Percentiles rank a stretch among this genome's conserved stretches.
Evolutionary conservation across 2,113 vertebrate genomes (phyloP).

Genomic region (Cynocephalus volans): DNA sequence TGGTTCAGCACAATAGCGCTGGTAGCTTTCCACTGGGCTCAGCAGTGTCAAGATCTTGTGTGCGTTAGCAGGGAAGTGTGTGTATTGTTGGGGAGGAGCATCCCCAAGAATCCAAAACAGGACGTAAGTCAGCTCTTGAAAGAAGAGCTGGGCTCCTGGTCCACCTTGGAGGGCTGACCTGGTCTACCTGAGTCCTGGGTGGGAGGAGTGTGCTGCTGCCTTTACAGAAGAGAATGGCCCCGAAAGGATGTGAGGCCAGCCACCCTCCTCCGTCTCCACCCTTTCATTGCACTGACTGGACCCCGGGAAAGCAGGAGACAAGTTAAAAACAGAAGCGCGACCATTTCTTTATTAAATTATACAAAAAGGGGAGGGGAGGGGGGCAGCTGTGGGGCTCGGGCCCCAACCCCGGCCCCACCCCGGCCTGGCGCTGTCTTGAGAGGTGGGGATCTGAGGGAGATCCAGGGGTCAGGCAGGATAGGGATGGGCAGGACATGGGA

Average conservation of each 20-base stretch:
- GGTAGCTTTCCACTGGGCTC: constrained; percentile 84
- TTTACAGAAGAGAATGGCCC: not conserved
- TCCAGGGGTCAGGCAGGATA: constrained; percentile 80
- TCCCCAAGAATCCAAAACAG: constrained; percentile 55
- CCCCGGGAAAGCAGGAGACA: constrained; percentile 81
- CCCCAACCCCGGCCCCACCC: constrained; percentile 82
- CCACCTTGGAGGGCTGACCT: not conserved
- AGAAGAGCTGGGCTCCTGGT: not conserved
- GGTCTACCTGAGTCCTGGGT: not conserved
- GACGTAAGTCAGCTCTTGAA: not conserved
- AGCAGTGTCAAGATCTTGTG: constrained; percentile 73
- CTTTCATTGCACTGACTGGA: not conserved
- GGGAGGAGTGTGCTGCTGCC: not conserved
- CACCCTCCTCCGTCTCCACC: not conserved
- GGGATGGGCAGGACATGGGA: constrained; percentile 38
- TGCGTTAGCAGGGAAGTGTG: constrained; percentile 50
- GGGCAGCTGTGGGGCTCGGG: constrained; percentile 80
- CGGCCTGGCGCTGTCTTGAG: constrained; percentile 83
- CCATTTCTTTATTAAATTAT: constrained; percentile 88
- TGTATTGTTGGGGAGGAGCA: constrained; percentile 9
- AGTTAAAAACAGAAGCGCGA: constrained; percentile 88
- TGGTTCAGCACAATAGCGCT: constrained; percentile 72
- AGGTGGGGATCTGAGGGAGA: constrained; percentile 77
- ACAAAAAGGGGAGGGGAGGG: constrained; percentile 81
- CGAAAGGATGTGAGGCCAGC: not conserved